Conservation (phyloP, 2,888 invertebrate species). For the Peribatodes rhomboidaria region DNA sequence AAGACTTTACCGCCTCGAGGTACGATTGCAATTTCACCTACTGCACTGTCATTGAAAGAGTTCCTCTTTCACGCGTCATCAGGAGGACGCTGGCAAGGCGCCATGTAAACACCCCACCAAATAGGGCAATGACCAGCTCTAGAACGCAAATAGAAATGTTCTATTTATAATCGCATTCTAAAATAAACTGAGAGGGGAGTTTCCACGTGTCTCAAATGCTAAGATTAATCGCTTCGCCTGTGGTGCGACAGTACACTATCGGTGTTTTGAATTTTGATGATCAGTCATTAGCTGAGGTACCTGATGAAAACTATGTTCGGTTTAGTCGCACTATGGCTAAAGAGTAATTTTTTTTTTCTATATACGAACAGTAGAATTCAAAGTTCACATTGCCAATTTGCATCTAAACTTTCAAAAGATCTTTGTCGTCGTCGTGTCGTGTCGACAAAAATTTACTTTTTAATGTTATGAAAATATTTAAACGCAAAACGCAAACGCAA, state of each 20-base stretch:
- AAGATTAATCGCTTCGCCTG: conserved; percentile 67
- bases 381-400: not conserved
- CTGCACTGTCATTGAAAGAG: conserved; percentile 37
- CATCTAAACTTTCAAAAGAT: not conserved
- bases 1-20: conserved; percentile 14
- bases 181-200: conserved; percentile 76
- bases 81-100: conserved; percentile 66
- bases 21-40: conserved; percentile 14
- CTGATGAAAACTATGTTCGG: too few species aligned
- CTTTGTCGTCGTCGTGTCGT: too few species aligned
- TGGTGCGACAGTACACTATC: conserved; percentile 27
- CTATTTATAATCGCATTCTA: conserved; percentile 76
- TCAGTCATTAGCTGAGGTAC: not conserved
- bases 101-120: conserved; percentile 83
- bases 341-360: too few species aligned
- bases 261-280: conserved; percentile 24
- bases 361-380: not conserved
- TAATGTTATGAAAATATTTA: too few species aligned
- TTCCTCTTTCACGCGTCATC: conserved; percentile 52
- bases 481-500: too few species aligned
- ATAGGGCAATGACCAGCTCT: conserved; percentile 83
- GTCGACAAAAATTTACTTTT: too few species aligned
- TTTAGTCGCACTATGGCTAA: too few species aligned
- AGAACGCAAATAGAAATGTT: conserved; percentile 77
- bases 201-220: conserved; percentile 70